Percentiles rank a stretch among this genome's conserved stretches.
Evolutionary conservation across 2,113 vertebrate species (phyloP).

Genomic region (Hemiprocne comata): DNA sequence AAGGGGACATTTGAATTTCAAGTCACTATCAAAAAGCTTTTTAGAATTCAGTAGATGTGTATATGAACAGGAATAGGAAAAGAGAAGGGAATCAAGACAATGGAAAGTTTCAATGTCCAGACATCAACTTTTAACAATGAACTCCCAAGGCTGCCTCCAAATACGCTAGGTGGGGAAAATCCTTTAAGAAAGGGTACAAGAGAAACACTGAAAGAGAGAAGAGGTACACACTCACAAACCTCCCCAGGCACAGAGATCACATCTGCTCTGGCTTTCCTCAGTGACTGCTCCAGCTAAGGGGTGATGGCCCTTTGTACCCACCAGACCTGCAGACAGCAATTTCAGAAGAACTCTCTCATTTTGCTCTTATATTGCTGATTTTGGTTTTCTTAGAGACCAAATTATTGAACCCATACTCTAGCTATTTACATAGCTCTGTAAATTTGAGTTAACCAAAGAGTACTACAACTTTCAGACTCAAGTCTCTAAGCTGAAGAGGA

Average conservation of each 20-base stretch:
- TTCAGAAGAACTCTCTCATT: background rate
- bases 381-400: background rate
- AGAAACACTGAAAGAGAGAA: background rate
- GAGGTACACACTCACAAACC: background rate
- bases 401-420: background rate
- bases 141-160: background rate
- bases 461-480: background rate
- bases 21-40: background rate
- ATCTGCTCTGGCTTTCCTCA: background rate
- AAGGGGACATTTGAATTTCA: conserved; percentile 8
- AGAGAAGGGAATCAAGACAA: background rate
- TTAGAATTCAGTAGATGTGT: background rate
- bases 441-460: background rate
- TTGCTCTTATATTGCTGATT: background rate
- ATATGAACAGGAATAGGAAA: background rate
- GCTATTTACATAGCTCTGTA: background rate
- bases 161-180: background rate
- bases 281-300: background rate
- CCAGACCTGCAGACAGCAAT: background rate
- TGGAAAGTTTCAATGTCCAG: background rate
- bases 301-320: background rate
- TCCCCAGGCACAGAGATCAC: background rate
- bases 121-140: background rate
- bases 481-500: background rate
- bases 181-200: background rate